Percentiles rank a stretch among this genome's conserved stretches.
Evolutionary conservation across 2,797 vertebrate species (phyloP).

Genomic region (Cyclura pinguis): DNA sequence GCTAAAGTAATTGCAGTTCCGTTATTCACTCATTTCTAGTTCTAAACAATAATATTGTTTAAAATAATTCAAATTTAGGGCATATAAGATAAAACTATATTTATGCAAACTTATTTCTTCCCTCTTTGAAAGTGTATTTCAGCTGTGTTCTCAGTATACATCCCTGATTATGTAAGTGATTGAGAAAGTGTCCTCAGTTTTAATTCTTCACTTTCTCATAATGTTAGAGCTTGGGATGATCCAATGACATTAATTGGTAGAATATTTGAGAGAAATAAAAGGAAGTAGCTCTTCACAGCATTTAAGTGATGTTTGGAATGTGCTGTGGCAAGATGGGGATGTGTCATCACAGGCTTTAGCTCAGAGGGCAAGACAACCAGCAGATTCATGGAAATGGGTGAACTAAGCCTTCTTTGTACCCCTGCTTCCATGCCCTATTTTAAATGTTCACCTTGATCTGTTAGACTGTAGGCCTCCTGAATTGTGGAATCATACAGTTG

Average conservation of each 20-base stretch:
- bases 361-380: neutral
- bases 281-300: neutral
- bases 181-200: neutral
- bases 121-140: neutral
- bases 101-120: neutral
- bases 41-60: neutral
- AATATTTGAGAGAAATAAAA: neutral
- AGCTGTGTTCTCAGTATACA: neutral
- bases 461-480: too few species aligned
- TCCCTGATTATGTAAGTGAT: too few species aligned
- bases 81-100: neutral
- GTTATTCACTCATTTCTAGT: neutral
- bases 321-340: neutral
- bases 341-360: neutral
- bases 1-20: neutral
- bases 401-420: too few species aligned
- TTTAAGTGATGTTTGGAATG: neutral
- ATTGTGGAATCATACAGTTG: too few species aligned
- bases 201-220: neutral
- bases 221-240: neutral
- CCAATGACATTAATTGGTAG: neutral
- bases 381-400: neutral
- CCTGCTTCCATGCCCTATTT: neutral
- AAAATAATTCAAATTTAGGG: neutral
- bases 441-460: neutral